Base-by-base conservation (phyloP, 1,140 invertebrate species). In the Drosophila asahinai region DNA sequence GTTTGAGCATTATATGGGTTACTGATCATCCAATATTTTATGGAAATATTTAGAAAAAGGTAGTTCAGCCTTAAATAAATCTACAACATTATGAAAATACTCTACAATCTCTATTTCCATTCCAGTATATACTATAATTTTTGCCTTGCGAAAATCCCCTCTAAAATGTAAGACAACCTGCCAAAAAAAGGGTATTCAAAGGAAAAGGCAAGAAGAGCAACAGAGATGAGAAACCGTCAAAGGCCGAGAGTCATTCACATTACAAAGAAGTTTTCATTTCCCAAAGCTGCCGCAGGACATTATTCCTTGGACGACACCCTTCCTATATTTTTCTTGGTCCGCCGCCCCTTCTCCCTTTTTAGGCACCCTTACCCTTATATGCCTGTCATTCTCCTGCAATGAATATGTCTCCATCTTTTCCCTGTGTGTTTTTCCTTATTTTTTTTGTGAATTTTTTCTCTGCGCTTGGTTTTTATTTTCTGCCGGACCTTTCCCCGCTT, bases 211-310 rank as follows among this genome's bases (percentile, higher is more conserved):
- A 19, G 15, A 42, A 43, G 5, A 54, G 48, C 38, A 77, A 38
- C 36, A 58, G 42, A 43, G 43, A 52, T 15, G 30, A 45, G 63
- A 11, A 36, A 55, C 62, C 33, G 36, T 30, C 43, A 73, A 78
- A 79, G 76, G 76, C 66, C 77, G 76, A 79, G 67, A 73, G 72
- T 70, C 64, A 66, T 64, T 80, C 59, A 75, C 81, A 72, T 81
- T 90, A 84, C 86, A 89, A 89, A 89, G 86, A 89, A 84, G 81
- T 89, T 89, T 87, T 89, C 84, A 86, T 90, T 89, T 90, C 78
- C 77, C 86, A 72, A 59, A 49, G 78, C 52, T 62, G 77, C 84
- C 84, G 70, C 81, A 81, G 84, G 84, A 81, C 86, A 89, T 89
- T 90, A 81, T 89, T 81, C 66, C 75, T 78, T 73, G 49, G 36